Evolutionary conservation across 2,888 invertebrate genomes (phyloP).

Genomic region (Meloe dianella): DNA sequence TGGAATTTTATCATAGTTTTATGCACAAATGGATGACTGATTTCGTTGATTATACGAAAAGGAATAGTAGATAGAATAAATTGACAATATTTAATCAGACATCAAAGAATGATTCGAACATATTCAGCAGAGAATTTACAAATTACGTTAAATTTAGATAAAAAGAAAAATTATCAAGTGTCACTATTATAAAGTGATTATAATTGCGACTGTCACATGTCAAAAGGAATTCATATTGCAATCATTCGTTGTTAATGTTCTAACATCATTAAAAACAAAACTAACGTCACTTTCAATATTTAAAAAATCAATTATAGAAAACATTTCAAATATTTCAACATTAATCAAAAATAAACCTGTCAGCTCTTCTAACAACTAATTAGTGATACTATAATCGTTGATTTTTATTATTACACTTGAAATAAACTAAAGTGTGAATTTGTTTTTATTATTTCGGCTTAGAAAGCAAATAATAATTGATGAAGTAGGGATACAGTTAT

Average conservation of each 20-base stretch:
- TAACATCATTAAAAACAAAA: not conserved
- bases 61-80: constrained; percentile 20
- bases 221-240: constrained; percentile 17
- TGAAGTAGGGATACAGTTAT: constrained; percentile 6
- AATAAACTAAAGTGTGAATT: not conserved
- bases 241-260: constrained; percentile 7
- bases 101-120: constrained; percentile 41
- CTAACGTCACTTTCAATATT: not conserved
- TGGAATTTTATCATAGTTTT: constrained; percentile 15
- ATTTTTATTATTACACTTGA: not conserved
- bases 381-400: not conserved
- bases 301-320: not conserved
- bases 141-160: constrained; percentile 39
- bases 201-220: constrained; percentile 25
- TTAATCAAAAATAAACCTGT: not conserved
- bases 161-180: constrained; percentile 35
- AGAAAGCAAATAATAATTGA: not conserved
- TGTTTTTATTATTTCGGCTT: not conserved
- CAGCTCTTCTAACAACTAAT: not conserved
- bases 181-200: constrained; percentile 25
- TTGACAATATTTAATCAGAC: constrained; percentile 40
- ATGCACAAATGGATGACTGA: constrained; percentile 18
- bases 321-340: not conserved
- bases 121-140: constrained; percentile 39
- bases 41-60: constrained; percentile 11